Evolutionary conservation across 2,797 vertebrate genomes (phyloP), one percentile per base, ranked within the genome.

Genomic region (Sebastolobus alascanus): DNA sequence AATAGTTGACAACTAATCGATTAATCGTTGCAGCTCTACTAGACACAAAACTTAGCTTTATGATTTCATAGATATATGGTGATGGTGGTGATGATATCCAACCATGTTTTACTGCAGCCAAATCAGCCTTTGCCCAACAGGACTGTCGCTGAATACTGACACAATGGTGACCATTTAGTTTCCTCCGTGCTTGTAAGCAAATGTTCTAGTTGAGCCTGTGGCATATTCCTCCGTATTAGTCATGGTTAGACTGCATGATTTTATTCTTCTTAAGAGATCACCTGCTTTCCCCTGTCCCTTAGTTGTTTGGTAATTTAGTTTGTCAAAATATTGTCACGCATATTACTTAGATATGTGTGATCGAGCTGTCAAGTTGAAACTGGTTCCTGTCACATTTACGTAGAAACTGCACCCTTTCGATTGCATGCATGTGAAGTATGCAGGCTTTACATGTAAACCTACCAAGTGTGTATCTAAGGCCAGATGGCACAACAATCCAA

Each of bases 141-240:
- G 8, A 38, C 66, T 18, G 56, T 60, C 68, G 25, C 56, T 77
- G 22, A 61, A 65, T 43, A 43, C 46, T 73, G 54, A 63, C 52
- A 85, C 60, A 84, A 59, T 77, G 40, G 52, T 27, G 22, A 81
- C 77, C 68, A 68, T 84, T 89, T 60, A 78, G 54, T 4, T 8
- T 10, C 10, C 40, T 37, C 13, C 14, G 22, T 65, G 29, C 37
- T 37, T 54, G 2, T 67, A 46, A 79, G 46, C 50, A 55, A 77
- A 82, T 58, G 25, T 25, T 83, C 10, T 16, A 22, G 59, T 56
- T 55, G 25, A 79, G 60, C 13, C 68, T 66, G 22, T 55, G 63
- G 54, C 14, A 0, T 82, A 25, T 50, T 75, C 43, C 59, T 75
- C 55, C 46, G 14, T 71, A 27, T 80, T 46, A 77, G 55, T 83